Base-by-base conservation (phyloP, 2,888 invertebrate species). In the Phyllotreta cruciferae region DNA sequence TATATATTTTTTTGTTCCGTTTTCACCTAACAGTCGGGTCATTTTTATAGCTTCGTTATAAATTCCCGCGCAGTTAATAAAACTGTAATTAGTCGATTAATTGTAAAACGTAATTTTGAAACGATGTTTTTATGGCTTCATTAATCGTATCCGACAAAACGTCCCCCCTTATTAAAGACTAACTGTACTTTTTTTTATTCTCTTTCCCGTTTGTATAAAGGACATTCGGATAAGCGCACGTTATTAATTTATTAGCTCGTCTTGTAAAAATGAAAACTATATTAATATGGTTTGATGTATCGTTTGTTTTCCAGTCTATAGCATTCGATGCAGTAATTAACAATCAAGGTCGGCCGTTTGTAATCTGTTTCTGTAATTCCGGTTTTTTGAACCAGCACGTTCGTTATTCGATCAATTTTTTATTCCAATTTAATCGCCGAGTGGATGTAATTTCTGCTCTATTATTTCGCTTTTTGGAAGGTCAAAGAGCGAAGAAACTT, bases 321-420 rank as follows among this genome's bases (percentile, higher is more conserved):
- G 49, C 60, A 54, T 52, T 54, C 58, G 58, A 67, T 63, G 58
- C 38, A 64, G 35, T 60, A 55, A 67, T 64, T 65, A 56, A 56
- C 57, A 60, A 58, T 62, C 65, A 67, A 67, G 67, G 67, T 58
- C 60, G 41, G 36, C 36, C 39, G 61, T 63, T 63, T 60, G 55
- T 35, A 65, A 56, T 63, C 63, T 63, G 53, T 58, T 65, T 63
- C 56, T 65, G 62, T 50, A 65, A 65, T 65, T 67, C 65, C 65
- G 63, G 67, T 67, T 67, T 58, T 60, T 41, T 41, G 9, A 9
- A n/a, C 10, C 41, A 10, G 10, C 3, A 41, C 41, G 10, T n/a
- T 41, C n/a, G 41, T 41, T 41, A n/a, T 41, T 9, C 41, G 41
- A 41, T 41, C 9, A n/a, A 41, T 41, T 9, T n/a, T 41, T 41